Base-by-base conservation (phyloP, 2,113 vertebrate species). In the Oncorhynchus clarkii region DNA sequence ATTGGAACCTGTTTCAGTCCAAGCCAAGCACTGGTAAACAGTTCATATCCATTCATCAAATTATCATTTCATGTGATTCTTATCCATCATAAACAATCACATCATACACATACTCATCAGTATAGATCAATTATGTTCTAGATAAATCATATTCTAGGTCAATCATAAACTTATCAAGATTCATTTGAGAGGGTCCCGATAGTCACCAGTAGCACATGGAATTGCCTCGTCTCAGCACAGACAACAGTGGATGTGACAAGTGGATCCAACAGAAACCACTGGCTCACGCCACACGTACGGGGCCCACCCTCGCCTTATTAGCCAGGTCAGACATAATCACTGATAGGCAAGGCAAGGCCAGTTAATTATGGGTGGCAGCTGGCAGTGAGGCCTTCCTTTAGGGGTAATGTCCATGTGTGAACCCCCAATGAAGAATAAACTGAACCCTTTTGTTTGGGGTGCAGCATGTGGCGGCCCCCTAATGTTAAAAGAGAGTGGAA, bases 281-380 rank as follows among this genome's bases (percentile, higher is more conserved):
- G 76, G 84, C 84, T 73, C 72, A 79, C 78, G 84, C 89, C 86
- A 84, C 79, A 82, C 34, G 83, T 83, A 88, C 86, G 87, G 88
- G 88, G 84, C 88, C 88, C 89, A 83, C 85, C 79, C 85, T 90
- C 68, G 88, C 82, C 91, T 92, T 91, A 93, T 92, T 92, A 92
- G 89, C 89, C 86, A 82, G 89, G 91, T 93, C 91, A 92, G 91
- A 93, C 90, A 92, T 89, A 91, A 92, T 92, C 90, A 93, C 88
- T 88, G 91, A 91, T 91, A 89, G 91, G 87, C 87, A 87, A 90
- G 86, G 88, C 90, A 80, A 86, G 88, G 88, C 81, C 80, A 89
- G 88, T 90, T 92, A 92, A 93, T 93, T 92, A 92, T 87, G 76
- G 88, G 84, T 91, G 91, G 90, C 93, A 93, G 90, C 92, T 92